phyloP scores from a whole-genome alignment of 2,113 vertebrate genomes.

The Scatophagus argus region DNA sequence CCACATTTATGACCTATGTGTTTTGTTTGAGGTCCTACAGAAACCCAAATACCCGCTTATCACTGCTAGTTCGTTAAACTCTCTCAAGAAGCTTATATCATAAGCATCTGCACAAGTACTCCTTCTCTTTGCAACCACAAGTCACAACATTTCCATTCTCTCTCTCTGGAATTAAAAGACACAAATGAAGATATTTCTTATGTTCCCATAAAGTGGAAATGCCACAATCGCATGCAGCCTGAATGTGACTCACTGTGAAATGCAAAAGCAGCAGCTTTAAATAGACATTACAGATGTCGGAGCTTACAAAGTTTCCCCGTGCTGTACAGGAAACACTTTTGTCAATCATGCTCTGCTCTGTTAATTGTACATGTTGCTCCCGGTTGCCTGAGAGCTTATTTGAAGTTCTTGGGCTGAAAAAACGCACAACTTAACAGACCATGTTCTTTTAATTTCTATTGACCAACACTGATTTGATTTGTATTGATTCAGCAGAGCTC shows the following conservation, averaged over 20 bases:
- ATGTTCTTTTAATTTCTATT: conserved; percentile 71
- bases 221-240: conserved; percentile 27
- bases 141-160: conserved; percentile 50
- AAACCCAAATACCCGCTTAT: conserved; percentile 74
- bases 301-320: conserved; percentile 7
- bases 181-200: conserved; percentile 45
- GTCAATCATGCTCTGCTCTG: conserved; percentile 25
- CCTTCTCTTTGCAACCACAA: conserved; percentile 43
- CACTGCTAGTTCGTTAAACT: conserved; percentile 53
- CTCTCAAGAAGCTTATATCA: conserved; percentile 61
- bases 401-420: conserved; percentile 1
- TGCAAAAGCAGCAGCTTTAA: conserved; percentile 29
- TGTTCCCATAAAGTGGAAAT: conserved; percentile 38
- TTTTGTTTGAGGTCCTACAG: conserved; percentile 76
- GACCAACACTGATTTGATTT: conserved; percentile 78
- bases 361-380: conserved; percentile 15
- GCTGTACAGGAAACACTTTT: conserved; percentile 23
- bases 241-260: conserved; percentile 35
- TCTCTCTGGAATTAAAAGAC: conserved; percentile 23
- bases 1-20: conserved; percentile 76
- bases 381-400: conserved; percentile 6
- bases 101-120: conserved; percentile 71
- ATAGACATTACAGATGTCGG: conserved; percentile 44
- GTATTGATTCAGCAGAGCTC: conserved; percentile 73
- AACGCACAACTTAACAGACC: conserved; percentile 33